Percentiles rank a stretch among this genome's conserved stretches.
phyloP scores from a whole-genome alignment of 2,113 vertebrate species.

The Psophia crepitans region DNA sequence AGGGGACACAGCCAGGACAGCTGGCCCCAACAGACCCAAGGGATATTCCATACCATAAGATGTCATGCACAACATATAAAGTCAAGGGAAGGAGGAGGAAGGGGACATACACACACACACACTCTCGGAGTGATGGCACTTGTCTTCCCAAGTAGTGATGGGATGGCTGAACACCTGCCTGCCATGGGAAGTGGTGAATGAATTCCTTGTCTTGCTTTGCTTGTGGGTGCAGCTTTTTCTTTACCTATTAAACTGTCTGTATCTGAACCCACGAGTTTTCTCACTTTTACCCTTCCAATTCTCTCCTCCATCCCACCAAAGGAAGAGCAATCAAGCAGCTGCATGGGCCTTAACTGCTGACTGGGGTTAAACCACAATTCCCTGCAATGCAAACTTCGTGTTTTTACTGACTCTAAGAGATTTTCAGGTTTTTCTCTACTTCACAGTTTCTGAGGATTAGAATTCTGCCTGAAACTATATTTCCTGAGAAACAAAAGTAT shows the following conservation, averaged over 20 bases:
- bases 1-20: background rate
- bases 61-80: fast-evolving
- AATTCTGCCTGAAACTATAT: background rate
- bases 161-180: background rate
- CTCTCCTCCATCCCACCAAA: too few species aligned
- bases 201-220: background rate
- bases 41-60: background rate
- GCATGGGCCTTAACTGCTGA: background rate
- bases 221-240: fast-evolving
- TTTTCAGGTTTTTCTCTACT: background rate
- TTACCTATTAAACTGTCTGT: background rate
- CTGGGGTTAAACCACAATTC: background rate
- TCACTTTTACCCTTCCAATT: background rate
- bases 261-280: fast-evolving
- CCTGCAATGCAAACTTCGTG: background rate
- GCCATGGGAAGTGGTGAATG: fast-evolving
- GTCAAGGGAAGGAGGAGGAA: fast-evolving
- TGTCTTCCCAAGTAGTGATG: fast-evolving
- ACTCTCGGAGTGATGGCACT: fast-evolving
- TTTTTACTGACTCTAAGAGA: background rate
- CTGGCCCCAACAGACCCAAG: background rate
- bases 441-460: background rate
- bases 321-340: background rate
- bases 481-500: background rate
- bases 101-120: too few species aligned